These are phyloP conservation scores for Himalopsyche japonica DNA, from an alignment of 2,888 invertebrate genomes.

Conservation along the genomic window DNA sequence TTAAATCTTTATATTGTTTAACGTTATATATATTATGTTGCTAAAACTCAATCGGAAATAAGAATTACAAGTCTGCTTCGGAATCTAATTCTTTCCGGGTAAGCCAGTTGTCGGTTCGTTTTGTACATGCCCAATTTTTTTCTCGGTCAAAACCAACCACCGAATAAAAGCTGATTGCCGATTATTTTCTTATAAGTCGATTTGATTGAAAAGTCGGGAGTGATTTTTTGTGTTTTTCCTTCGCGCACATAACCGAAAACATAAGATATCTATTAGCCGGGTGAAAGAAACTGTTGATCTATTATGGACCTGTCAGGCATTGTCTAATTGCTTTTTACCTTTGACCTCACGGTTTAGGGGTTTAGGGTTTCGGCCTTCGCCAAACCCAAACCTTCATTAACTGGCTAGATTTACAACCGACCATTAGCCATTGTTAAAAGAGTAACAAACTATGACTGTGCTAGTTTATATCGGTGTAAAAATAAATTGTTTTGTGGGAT, in stretches of 20 bases:
- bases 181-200: background rate
- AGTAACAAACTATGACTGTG: background rate
- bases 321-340: conserved; percentile 39
- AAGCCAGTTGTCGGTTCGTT: background rate
- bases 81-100: background rate
- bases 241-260: conserved; percentile 18
- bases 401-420: background rate
- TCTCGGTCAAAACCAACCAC: background rate
- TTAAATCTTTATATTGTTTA: too few species aligned
- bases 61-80: background rate
- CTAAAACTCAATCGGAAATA: too few species aligned
- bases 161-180: background rate
- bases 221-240: conserved; percentile 1
- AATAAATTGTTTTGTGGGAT: background rate
- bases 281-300: conserved; percentile 29
- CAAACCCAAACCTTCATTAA: conserved; percentile 2
- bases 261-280: conserved; percentile 34
- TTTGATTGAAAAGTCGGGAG: background rate
- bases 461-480: background rate
- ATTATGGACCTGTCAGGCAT: conserved; percentile 27
- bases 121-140: background rate
- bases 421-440: background rate
- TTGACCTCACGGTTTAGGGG: conserved; percentile 21
- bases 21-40: too few species aligned
- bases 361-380: background rate